Evolutionary conservation across 30 jellyfish, hydroid and myxozoan species (phyloP).

Genomic region (Catostylus mosaicus): DNA sequence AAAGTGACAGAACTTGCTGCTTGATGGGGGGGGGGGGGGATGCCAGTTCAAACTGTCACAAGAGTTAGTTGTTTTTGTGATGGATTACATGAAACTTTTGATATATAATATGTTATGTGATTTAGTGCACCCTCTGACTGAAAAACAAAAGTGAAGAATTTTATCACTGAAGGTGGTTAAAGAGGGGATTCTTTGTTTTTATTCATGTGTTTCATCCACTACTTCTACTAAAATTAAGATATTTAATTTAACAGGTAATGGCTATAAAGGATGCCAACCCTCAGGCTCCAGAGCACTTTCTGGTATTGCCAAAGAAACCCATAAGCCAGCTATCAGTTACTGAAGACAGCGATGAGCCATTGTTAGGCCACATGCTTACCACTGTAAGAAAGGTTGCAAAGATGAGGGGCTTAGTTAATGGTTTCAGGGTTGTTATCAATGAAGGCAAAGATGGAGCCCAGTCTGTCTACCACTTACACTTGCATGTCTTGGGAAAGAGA

Average conservation of each 20-base stretch:
- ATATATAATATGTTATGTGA: too few species aligned
- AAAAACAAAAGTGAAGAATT: too few species aligned
- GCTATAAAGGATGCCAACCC: slow-evolving; percentile 97
- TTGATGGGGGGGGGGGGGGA: too few species aligned
- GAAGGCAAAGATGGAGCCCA: slow-evolving; percentile 98
- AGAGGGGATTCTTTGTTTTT: too few species aligned
- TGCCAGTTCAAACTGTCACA: too few species aligned
- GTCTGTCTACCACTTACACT: slow-evolving; percentile 94
- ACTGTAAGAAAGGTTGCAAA: slow-evolving; percentile 84
- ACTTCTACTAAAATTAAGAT: too few species aligned
- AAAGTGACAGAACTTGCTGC: too few species aligned
- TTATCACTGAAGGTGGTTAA: too few species aligned
- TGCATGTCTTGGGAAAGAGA: slow-evolving; percentile 98
- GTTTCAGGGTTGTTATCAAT: slow-evolving; percentile 93
- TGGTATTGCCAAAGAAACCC: slow-evolving; percentile 93
- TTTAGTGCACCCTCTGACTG: too few species aligned
- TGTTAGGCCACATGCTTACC: slow-evolving; percentile 87
- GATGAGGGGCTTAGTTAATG: slow-evolving; percentile 78
- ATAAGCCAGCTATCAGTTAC: slow-evolving; percentile 69
- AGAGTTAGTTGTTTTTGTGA: too few species aligned
- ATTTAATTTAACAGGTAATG: slow-evolving; percentile 59
- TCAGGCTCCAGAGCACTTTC: slow-evolving; percentile 97
- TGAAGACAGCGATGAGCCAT: slow-evolving; percentile 67
- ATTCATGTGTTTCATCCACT: too few species aligned
- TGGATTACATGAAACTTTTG: too few species aligned